Conservation (phyloP, 1,140 invertebrate genomes). For the Ridgeia piscesae region DNA sequence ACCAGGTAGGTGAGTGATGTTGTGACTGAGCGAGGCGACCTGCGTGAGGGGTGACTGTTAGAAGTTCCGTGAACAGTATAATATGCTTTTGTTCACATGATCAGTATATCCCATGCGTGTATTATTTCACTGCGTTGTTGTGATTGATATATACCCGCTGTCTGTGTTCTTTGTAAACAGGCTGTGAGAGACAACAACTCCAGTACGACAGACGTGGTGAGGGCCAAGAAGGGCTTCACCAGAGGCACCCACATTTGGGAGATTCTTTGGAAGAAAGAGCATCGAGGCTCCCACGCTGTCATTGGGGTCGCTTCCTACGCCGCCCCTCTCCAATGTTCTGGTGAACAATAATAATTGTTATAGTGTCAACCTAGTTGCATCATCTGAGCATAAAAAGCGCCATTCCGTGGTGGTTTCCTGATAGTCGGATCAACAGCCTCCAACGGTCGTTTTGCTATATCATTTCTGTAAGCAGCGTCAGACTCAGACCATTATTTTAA, state of each 20-base stretch:
- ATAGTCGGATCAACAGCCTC: too few species aligned
- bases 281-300: constrained; percentile 25
- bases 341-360: too few species aligned
- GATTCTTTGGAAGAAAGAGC: constrained; percentile 24
- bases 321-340: background rate
- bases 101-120: background rate
- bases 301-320: constrained; percentile 20
- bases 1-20: too few species aligned
- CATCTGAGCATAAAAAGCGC: too few species aligned
- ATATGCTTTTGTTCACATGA: constrained; percentile 13
- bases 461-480: too few species aligned
- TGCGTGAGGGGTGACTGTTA: too few species aligned
- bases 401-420: too few species aligned
- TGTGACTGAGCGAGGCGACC: too few species aligned
- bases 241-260: constrained; percentile 24
- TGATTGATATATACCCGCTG: background rate
- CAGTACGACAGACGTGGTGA: background rate
- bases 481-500: too few species aligned
- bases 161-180: background rate
- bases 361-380: too few species aligned
- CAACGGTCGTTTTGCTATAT: too few species aligned
- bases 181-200: background rate
- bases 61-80: background rate
- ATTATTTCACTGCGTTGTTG: background rate
- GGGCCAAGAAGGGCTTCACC: constrained; percentile 15